Conservation (phyloP, 2,888 invertebrate species). For the Oligia strigilis region DNA sequence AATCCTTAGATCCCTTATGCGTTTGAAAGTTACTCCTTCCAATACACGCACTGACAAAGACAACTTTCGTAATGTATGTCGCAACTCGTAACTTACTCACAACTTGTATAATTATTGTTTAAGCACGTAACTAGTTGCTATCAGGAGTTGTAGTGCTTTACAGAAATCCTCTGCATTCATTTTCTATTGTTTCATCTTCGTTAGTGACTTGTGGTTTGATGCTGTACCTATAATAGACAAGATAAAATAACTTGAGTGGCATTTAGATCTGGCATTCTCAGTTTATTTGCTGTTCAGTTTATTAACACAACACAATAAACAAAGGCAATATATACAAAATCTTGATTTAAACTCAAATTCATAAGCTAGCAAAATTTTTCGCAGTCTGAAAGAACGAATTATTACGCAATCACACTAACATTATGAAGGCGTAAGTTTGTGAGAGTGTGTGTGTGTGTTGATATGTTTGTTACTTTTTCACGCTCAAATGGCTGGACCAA, state of each 20-base stretch:
- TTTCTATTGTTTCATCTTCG: constrained; percentile 9
- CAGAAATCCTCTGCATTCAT: constrained; percentile 20
- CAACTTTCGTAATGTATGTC: constrained; percentile 74
- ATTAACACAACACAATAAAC: neutral
- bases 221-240: neutral
- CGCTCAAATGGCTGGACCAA: too few species aligned
- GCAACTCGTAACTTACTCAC: constrained; percentile 58
- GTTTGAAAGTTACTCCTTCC: constrained; percentile 82
- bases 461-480: too few species aligned
- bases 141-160: constrained; percentile 22
- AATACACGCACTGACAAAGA: constrained; percentile 77
- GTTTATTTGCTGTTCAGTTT: neutral
- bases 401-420: neutral
- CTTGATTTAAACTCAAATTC: neutral
- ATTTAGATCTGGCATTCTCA: neutral
- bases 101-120: constrained; percentile 61
- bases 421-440: too few species aligned
- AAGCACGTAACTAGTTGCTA: constrained; percentile 54
- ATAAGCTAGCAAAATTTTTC: neutral
- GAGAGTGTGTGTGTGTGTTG: too few species aligned
- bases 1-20: constrained; percentile 84
- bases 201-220: neutral
- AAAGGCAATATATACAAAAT: neutral
- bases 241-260: neutral
- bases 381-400: neutral